These are phyloP conservation scores for Pocillopora damicornis DNA, from an alignment of 64 coral and sea anemone genomes.

Conservation along the genomic window DNA sequence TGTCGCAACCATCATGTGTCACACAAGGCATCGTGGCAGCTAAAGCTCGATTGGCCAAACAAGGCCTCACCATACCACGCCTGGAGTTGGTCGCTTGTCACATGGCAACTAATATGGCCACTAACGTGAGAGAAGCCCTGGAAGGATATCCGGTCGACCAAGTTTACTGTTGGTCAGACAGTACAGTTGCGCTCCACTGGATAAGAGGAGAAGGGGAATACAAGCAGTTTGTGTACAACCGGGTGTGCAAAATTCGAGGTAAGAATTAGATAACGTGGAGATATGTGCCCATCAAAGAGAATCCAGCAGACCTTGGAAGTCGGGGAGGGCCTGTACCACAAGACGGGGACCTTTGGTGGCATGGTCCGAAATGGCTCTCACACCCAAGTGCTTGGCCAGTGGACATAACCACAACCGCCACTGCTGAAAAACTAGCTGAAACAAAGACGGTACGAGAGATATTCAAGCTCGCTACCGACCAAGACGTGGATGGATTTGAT, in stretches of 20 bases:
- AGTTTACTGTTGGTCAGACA: conserved; percentile 53
- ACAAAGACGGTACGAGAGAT: conserved; percentile 16
- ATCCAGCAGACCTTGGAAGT: background rate
- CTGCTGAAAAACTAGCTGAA: conserved; percentile 17
- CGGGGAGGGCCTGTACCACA: conserved; percentile 17
- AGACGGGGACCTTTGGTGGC: background rate
- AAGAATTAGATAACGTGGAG: conserved; percentile 38
- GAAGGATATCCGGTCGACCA: conserved; percentile 4
- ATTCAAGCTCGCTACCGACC: conserved; percentile 13
- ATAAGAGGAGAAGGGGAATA: conserved; percentile 34
- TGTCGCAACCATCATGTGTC: conserved; percentile 20
- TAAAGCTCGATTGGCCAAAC: conserved; percentile 43
- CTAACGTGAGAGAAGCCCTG: conserved; percentile 14
- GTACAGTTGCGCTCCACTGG: conserved; percentile 52
- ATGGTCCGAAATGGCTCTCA: conserved; percentile 45
- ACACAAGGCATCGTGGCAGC: conserved; percentile 14
- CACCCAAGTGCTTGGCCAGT: conserved; percentile 12
- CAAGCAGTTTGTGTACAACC: conserved; percentile 56
- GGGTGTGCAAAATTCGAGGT: conserved; percentile 38
- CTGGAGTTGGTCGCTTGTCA: conserved; percentile 39
- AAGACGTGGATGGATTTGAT: background rate
- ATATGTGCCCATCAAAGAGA: conserved; percentile 10
- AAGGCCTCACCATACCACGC: conserved; percentile 38
- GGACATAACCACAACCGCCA: background rate
- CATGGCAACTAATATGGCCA: conserved; percentile 61